These are phyloP conservation scores for Vespertilio murinus DNA, from an alignment of 2,797 vertebrate genomes.

Conservation along the genomic window DNA sequence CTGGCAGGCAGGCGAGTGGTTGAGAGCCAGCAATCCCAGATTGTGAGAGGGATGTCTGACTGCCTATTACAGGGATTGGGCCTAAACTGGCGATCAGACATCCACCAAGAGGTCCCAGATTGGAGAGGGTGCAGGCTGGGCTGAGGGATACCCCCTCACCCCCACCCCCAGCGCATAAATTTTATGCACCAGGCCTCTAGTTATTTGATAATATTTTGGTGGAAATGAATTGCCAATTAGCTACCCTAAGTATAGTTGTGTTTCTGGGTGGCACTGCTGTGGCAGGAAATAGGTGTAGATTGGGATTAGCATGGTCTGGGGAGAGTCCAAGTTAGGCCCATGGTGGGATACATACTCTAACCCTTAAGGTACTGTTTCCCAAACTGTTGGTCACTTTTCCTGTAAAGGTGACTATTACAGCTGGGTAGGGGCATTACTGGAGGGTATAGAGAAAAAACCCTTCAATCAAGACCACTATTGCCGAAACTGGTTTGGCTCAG, in stretches of 20 bases:
- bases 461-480: not conserved
- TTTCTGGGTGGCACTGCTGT: not conserved
- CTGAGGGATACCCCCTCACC: no score
- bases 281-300: not conserved
- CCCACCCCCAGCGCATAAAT: no score
- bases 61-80: no score
- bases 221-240: not conserved
- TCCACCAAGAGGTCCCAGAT: no score
- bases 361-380: not conserved
- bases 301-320: not conserved
- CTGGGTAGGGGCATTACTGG: not conserved
- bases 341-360: not conserved
- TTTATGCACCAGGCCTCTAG: no score
- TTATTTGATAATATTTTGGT: not conserved
- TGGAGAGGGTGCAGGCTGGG: no score
- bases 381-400: not conserved
- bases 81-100: no score
- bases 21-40: no score
- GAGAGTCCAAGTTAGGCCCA: not conserved
- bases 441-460: not conserved
- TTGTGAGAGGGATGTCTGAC: no score
- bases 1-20: no score
- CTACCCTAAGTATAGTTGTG: not conserved
- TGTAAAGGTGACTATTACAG: not conserved
- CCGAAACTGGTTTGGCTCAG: no score